Evolutionary conservation across 2,113 vertebrate genomes (phyloP).

Genomic region (Hyla sarda): DNA sequence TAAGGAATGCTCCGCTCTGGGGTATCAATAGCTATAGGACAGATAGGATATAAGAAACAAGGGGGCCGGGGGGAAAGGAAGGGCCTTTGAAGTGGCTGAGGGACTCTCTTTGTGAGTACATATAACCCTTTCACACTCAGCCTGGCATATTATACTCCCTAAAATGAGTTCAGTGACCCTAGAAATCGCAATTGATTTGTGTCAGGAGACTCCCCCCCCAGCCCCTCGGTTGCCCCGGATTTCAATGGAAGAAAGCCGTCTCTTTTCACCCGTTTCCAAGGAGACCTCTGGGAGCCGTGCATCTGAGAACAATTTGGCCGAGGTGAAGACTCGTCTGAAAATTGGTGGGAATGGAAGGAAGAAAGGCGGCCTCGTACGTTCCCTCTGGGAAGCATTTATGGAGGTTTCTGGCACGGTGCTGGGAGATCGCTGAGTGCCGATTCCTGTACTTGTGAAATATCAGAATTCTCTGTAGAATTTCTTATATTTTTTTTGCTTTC

Average conservation of each 20-base stretch:
- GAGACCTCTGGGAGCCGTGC: conserved; percentile 81
- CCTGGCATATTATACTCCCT: conserved; percentile 74
- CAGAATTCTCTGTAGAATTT: too few relatives aligned
- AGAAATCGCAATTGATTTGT: conserved; percentile 88
- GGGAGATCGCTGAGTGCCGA: neutral
- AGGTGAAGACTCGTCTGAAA: conserved; percentile 88
- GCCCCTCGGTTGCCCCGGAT: conserved; percentile 83
- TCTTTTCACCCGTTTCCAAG: conserved; percentile 87
- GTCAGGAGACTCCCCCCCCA: conserved; percentile 76
- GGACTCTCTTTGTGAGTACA: conserved; percentile 42
- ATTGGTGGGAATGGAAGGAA: conserved; percentile 78
- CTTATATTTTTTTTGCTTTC: neutral
- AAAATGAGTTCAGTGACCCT: conserved; percentile 89
- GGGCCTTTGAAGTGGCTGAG: conserved; percentile 40
- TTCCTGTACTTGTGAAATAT: neutral
- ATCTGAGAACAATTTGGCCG: conserved; percentile 90
- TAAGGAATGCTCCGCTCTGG: neutral
- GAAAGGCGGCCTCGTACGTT: conserved; percentile 1
- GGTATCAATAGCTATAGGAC: conserved; percentile 26
- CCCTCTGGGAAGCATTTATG: conserved; percentile 29
- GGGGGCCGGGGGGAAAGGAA: neutral
- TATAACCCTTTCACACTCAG: conserved; percentile 42
- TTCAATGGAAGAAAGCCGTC: conserved; percentile 82
- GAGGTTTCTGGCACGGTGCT: conserved; percentile 5
- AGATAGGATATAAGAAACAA: neutral